A percentile compares a stretch with the other conserved stretches of the same genome.
phyloP scores from a whole-genome alignment of 2,113 vertebrate genomes.

The Smithornis capensis region DNA sequence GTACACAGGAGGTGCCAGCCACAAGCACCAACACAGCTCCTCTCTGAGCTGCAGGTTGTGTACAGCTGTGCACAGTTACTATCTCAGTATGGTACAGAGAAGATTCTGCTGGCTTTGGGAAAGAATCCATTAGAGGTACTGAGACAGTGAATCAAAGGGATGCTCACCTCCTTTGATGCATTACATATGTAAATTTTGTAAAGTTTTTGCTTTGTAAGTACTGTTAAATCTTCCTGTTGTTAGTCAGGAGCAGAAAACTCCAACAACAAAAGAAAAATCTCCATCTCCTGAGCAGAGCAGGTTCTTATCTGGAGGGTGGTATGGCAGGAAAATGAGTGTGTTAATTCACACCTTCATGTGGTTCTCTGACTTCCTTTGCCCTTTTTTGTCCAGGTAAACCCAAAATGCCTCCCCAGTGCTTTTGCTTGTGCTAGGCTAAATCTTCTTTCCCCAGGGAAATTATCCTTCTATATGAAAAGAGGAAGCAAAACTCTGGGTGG shows the following conservation, averaged over 20 bases:
- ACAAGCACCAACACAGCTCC: fast-evolving
- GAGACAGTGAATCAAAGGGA: neutral
- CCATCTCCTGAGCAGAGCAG: neutral
- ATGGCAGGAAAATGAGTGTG: neutral
- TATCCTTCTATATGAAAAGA: neutral
- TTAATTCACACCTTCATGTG: neutral
- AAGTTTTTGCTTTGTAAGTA: neutral
- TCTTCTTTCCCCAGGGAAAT: neutral
- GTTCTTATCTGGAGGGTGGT: neutral
- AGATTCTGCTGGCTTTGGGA: neutral
- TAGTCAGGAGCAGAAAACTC: neutral
- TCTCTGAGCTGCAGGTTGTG: neutral
- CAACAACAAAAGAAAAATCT: neutral
- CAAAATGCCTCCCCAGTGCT: neutral
- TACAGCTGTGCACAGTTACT: neutral
- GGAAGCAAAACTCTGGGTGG: neutral
- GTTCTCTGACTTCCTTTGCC: neutral
- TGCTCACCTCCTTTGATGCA: neutral
- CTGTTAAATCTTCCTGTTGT: neutral
- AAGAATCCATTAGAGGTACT: neutral
- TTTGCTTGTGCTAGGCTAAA: neutral
- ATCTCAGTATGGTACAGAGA: neutral
- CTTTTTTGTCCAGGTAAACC: neutral
- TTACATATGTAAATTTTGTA: neutral
- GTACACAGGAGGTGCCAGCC: neutral